A percentile compares a stretch with the other conserved stretches of the same genome.
Conservation (phyloP, 2,797 vertebrate species). For the Brachyalestes nurse region DNA sequence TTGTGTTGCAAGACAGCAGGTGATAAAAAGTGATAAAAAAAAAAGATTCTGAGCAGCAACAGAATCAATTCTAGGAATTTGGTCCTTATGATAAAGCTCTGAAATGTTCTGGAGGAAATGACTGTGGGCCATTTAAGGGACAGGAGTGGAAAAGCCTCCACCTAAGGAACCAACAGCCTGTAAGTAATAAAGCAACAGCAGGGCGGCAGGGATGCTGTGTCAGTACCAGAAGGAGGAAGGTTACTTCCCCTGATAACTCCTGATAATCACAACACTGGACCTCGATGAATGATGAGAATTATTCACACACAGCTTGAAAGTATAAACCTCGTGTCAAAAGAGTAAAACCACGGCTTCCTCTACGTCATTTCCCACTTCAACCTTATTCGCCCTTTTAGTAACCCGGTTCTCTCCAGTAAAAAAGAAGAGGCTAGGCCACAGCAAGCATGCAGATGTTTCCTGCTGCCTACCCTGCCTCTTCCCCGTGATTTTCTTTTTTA, state of each 20-base stretch:
- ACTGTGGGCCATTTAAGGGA: too few relatives aligned
- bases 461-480: slow-evolving; percentile 59
- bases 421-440: slow-evolving; percentile 48
- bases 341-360: not conserved
- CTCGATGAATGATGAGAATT: not conserved
- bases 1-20: too few relatives aligned
- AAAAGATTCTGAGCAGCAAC: too few relatives aligned
- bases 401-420: slow-evolving; percentile 57
- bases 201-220: slow-evolving; percentile 5
- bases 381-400: not conserved
- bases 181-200: not conserved
- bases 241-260: not conserved
- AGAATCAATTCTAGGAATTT: too few relatives aligned
- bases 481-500: slow-evolving; percentile 1
- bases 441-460: slow-evolving; percentile 79
- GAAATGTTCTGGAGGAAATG: not conserved
- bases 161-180: not conserved
- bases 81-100: not conserved
- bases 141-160: not conserved
- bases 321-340: not conserved
- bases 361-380: not conserved
- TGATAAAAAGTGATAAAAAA: too few relatives aligned
- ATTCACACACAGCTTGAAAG: not conserved
- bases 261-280: not conserved
- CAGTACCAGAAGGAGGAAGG: not conserved